Evolutionary conservation across 2,888 invertebrate species (phyloP).

Genomic region (Phyllotreta striolata): DNA sequence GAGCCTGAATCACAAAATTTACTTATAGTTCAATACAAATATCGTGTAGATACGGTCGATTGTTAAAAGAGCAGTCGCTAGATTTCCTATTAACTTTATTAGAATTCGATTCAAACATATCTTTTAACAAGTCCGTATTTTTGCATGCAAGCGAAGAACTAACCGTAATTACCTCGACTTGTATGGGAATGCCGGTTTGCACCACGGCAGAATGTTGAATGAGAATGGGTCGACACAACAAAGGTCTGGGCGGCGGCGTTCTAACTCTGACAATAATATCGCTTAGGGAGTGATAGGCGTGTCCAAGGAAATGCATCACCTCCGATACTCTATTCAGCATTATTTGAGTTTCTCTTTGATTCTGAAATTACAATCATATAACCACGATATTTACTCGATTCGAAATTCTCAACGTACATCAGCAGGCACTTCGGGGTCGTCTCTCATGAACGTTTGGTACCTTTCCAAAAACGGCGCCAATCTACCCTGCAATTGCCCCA

Average conservation of each 20-base stretch:
- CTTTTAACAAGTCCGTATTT: constrained; percentile 9
- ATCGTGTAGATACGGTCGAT: constrained; percentile 1
- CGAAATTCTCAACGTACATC: constrained; percentile 44
- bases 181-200: constrained; percentile 72
- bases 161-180: constrained; percentile 63
- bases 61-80: background rate
- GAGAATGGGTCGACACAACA: constrained; percentile 76
- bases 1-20: constrained; percentile 47
- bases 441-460: constrained; percentile 68
- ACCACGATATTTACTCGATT: background rate
- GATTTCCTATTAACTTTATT: too few species aligned
- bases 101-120: background rate
- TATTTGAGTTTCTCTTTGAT: constrained; percentile 68
- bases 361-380: constrained; percentile 49
- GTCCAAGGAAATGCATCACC: constrained; percentile 84
- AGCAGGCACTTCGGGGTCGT: constrained; percentile 65
- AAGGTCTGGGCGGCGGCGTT: constrained; percentile 72
- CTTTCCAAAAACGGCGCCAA: constrained; percentile 72
- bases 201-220: constrained; percentile 73
- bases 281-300: constrained; percentile 88
- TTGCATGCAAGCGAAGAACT: constrained; percentile 17
- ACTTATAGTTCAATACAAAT: constrained; percentile 1
- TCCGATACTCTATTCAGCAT: constrained; percentile 79
- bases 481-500: constrained; percentile 66
- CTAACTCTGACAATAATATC: constrained; percentile 81